phyloP scores from a whole-genome alignment of 2,888 invertebrate species.

The Trilocha varians region DNA sequence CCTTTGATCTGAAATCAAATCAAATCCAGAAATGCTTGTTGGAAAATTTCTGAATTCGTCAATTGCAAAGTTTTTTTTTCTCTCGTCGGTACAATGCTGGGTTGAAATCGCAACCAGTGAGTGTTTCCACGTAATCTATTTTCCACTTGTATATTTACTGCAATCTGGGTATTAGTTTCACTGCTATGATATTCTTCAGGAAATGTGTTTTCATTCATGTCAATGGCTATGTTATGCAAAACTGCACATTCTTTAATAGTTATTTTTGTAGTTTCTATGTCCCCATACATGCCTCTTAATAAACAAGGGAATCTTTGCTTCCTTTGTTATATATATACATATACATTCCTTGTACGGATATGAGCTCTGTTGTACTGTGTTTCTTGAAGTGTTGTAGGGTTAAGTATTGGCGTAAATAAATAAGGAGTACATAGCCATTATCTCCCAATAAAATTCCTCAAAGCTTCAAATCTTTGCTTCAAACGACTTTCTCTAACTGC shows the following conservation, averaged over 20 bases:
- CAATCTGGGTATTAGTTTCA: too few relatives aligned
- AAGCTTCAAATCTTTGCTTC: slow-evolving; percentile 12
- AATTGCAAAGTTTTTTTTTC: slow-evolving; percentile 7
- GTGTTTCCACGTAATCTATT: too few relatives aligned
- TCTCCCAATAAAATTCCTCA: slow-evolving; percentile 13
- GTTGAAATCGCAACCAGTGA: slow-evolving; percentile 9
- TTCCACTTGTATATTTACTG: too few relatives aligned
- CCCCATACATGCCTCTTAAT: slow-evolving; percentile 1
- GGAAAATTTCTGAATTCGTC: too few relatives aligned
- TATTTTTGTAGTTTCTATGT: slow-evolving; percentile 2
- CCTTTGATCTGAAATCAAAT: too few relatives aligned
- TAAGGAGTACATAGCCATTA: slow-evolving; percentile 9
- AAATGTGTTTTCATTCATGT: too few relatives aligned
- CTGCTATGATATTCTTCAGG: too few relatives aligned
- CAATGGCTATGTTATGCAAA: too few relatives aligned
- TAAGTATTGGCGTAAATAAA: slow-evolving; percentile 12
- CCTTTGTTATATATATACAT: too few relatives aligned
- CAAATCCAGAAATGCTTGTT: too few relatives aligned
- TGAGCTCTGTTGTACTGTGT: slow-evolving; percentile 13
- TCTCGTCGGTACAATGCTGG: slow-evolving; percentile 7
- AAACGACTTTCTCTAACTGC: slow-evolving; percentile 10
- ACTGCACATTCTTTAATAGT: slow-evolving; percentile 10
- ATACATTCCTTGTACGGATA: slow-evolving; percentile 14
- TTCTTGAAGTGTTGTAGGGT: slow-evolving; percentile 8
- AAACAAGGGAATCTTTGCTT: slow-evolving; percentile 1